A percentile compares a stretch with the other conserved stretches of the same genome.
These are phyloP conservation scores for Priocnemis perturbator DNA, from an alignment of 2,888 invertebrate species.

Conservation along the genomic window DNA sequence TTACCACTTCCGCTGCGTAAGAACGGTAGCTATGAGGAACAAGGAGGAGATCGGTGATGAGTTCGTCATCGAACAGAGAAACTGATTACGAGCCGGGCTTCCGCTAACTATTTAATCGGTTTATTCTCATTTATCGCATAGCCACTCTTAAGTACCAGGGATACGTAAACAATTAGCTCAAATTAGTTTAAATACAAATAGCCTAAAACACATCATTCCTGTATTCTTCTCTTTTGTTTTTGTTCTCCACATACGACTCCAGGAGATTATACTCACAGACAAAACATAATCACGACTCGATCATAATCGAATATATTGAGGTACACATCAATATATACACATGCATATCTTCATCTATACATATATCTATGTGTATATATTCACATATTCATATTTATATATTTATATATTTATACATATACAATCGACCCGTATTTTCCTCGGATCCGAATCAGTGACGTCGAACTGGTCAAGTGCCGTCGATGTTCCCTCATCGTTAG, in stretches of 20 bases:
- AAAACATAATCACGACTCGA: constrained; percentile 40
- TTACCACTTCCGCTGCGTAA: too few relatives aligned
- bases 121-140: constrained; percentile 60
- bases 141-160: constrained; percentile 54
- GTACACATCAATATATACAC: not conserved
- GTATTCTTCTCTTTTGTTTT: not conserved
- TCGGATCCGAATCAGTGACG: constrained; percentile 20
- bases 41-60: too few relatives aligned
- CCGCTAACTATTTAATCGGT: constrained; percentile 54
- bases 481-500: too few relatives aligned
- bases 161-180: constrained; percentile 59
- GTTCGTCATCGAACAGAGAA: too few relatives aligned
- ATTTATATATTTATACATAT: constrained; percentile 49
- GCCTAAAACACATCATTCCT: constrained; percentile 55
- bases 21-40: too few relatives aligned
- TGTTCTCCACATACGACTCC: constrained; percentile 29
- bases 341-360: too few relatives aligned
- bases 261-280: constrained; percentile 34
- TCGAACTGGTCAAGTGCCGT: not conserved
- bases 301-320: constrained; percentile 27
- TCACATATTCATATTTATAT: not conserved
- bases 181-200: constrained; percentile 59
- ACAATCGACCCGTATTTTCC: constrained; percentile 52
- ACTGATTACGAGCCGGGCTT: too few relatives aligned
- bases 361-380: not conserved